phyloP scores from a whole-genome alignment of 2,888 invertebrate genomes.

The Pristionchus mayeri region DNA sequence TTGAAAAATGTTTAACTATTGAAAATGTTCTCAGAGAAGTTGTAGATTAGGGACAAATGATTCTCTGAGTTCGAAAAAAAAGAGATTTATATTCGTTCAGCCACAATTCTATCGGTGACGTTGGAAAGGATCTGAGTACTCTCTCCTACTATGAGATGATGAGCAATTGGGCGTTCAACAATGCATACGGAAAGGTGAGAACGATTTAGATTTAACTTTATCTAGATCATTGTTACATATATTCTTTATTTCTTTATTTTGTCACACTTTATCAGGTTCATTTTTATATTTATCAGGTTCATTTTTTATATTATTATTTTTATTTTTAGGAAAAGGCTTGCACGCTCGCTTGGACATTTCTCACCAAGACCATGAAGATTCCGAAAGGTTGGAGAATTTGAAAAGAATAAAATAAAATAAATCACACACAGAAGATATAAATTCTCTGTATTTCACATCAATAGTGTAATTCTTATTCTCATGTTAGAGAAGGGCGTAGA shows the following conservation, averaged over 20 bases:
- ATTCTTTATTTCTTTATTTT: too few species aligned
- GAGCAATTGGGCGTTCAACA: constrained; percentile 99
- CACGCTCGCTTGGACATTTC: constrained; percentile 84
- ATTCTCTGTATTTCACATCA: neutral
- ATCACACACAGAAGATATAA: too few species aligned
- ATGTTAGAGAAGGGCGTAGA: constrained; percentile 79
- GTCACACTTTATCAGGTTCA: too few species aligned
- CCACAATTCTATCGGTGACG: constrained; percentile 86
- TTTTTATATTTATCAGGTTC: too few species aligned
- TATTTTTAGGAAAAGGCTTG: constrained; percentile 87
- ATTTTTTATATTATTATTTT: neutral
- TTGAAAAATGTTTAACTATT: too few species aligned
- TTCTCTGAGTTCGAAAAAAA: constrained; percentile 90
- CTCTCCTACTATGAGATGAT: constrained; percentile 99
- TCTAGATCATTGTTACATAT: too few species aligned
- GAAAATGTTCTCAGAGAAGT: too few species aligned
- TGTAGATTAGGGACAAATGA: too few species aligned
- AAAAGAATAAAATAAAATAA: too few species aligned
- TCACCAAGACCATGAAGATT: neutral
- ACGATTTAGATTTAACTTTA: too few species aligned
- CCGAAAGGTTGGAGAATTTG: neutral
- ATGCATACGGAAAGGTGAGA: constrained; percentile 89
- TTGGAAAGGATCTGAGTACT: constrained; percentile 99
- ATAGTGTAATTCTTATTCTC: constrained; percentile 79
- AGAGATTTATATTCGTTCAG: neutral